Conservation (phyloP, 2,888 invertebrate genomes). For the Alitta virens region DNA sequence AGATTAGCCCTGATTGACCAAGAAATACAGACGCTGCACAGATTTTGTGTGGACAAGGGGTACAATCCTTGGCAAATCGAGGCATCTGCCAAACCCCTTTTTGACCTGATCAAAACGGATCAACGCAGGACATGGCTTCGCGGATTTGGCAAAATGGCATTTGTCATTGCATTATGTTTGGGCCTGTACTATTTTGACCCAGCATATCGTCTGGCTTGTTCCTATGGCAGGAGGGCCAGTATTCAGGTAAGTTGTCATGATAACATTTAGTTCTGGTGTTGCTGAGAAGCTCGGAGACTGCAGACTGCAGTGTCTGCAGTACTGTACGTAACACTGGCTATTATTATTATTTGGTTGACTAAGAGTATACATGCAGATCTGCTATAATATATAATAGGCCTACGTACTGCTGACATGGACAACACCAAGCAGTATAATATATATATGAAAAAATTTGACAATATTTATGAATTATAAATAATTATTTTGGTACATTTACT, state of each 20-base stretch:
- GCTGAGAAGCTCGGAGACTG: too few relatives aligned
- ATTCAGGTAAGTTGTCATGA: conserved; percentile 24
- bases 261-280: too few relatives aligned
- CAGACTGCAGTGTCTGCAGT: too few relatives aligned
- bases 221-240: conserved; percentile 24
- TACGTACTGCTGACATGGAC: too few relatives aligned
- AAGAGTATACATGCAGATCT: too few relatives aligned
- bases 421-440: too few relatives aligned
- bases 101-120: conserved; percentile 18
- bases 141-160: conserved; percentile 13
- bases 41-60: conserved; percentile 34
- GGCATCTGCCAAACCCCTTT: conserved; percentile 30
- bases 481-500: too few relatives aligned
- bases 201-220: conserved; percentile 22
- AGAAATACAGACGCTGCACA: conserved; percentile 35
- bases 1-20: conserved; percentile 34
- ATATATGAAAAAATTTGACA: too few relatives aligned
- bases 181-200: conserved; percentile 28
- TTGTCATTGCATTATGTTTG: conserved; percentile 22
- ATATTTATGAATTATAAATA: too few relatives aligned
- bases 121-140: conserved; percentile 27
- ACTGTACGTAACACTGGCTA: too few relatives aligned
- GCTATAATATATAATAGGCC: too few relatives aligned
- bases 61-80: conserved; percentile 35
- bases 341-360: too few relatives aligned